These are phyloP conservation scores for Sebastes paucispinis DNA, from an alignment of 2,797 vertebrate species.

Conservation along the genomic window DNA sequence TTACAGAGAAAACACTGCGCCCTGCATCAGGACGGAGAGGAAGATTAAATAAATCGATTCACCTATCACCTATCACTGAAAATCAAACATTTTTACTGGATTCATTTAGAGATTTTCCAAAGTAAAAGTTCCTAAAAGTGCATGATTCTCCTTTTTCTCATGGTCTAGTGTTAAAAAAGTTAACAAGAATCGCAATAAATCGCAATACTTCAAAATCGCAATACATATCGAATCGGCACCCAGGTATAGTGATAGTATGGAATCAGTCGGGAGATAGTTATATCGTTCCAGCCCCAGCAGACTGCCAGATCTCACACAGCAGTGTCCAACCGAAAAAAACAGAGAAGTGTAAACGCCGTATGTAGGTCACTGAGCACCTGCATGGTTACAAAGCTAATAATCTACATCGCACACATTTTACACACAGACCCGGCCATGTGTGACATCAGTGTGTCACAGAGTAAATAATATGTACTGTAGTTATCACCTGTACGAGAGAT, in stretches of 20 bases:
- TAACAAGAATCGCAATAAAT: too few relatives aligned
- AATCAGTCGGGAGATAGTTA: accelerated
- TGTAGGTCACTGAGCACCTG: constrained; percentile 76
- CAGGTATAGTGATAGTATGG: too few relatives aligned
- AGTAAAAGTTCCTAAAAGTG: too few relatives aligned
- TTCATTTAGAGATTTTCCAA: too few relatives aligned
- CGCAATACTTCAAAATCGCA: too few relatives aligned
- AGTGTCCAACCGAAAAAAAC: constrained; percentile 50
- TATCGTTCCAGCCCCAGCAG: constrained; percentile 4
- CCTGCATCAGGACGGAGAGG: constrained; percentile 53
- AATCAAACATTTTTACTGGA: too few relatives aligned
- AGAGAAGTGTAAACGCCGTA: constrained; percentile 7
- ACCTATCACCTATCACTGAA: too few relatives aligned
- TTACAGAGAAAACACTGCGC: constrained; percentile 70
- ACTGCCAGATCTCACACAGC: constrained; percentile 73
- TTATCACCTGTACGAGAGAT: background rate
- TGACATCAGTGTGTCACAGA: background rate
- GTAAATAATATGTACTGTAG: background rate
- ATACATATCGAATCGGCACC: too few relatives aligned
- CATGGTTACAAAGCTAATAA: constrained; percentile 63
- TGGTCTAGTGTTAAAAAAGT: too few relatives aligned
- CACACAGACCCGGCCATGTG: background rate
- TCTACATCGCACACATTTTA: constrained; percentile 31
- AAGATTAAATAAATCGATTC: constrained; percentile 47
- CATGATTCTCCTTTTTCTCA: too few relatives aligned